Evolutionary conservation across 2,113 vertebrate genomes (phyloP).

Genomic region (Hassar affinis): DNA sequence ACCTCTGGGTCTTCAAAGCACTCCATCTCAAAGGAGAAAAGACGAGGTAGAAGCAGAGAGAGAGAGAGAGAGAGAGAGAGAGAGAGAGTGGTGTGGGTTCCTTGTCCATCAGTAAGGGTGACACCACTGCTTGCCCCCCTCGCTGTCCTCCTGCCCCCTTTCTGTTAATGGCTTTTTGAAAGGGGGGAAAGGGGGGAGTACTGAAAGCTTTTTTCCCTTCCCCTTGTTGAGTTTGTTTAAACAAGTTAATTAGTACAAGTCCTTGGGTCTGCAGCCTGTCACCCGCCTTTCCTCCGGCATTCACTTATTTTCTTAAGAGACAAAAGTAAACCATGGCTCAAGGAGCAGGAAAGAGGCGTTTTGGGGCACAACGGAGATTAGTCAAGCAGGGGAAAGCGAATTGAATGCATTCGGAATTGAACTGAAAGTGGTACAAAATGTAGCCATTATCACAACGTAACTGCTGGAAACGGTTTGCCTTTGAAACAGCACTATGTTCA

Average conservation of each 20-base stretch:
- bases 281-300: conserved; percentile 50
- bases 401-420: not conserved
- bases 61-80: not conserved
- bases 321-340: conserved; percentile 31
- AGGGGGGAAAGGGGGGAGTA: conserved; percentile 58
- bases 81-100: conserved; percentile 30
- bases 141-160: conserved; percentile 50
- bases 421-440: not conserved
- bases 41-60: not conserved
- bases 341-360: conserved; percentile 33
- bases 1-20: conserved; percentile 45
- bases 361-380: conserved; percentile 39
- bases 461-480: not conserved
- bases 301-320: conserved; percentile 48
- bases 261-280: conserved; percentile 65
- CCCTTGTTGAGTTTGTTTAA: conserved; percentile 74
- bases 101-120: conserved; percentile 63
- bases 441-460: not conserved
- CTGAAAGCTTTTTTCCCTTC: conserved; percentile 73
- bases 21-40: conserved; percentile 37
- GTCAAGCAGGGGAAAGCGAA: not conserved
- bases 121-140: conserved; percentile 52
- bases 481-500: not conserved
- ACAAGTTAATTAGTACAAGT: conserved; percentile 68
- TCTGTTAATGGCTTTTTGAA: conserved; percentile 75